These are phyloP conservation scores for Lepidochitona cinerea DNA, from an alignment of 2,888 invertebrate genomes.

Conservation along the genomic window DNA sequence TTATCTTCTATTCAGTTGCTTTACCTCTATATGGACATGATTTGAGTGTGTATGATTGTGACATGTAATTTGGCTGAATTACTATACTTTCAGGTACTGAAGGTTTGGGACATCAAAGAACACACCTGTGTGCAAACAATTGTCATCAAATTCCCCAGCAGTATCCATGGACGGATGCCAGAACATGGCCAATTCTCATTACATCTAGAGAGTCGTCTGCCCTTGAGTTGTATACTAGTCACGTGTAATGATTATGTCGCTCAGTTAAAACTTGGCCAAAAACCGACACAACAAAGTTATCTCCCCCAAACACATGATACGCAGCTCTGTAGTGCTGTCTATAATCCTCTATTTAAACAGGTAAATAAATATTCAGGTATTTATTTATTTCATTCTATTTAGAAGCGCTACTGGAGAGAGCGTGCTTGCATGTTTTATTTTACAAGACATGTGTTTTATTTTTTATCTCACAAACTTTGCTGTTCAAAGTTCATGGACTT, in stretches of 20 bases:
- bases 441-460: too few species aligned
- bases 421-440: too few species aligned
- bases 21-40: too few species aligned
- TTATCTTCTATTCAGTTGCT: too few species aligned
- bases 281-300: slow-evolving; percentile 41
- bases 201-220: slow-evolving; percentile 53
- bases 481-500: too few species aligned
- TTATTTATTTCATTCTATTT: neutral
- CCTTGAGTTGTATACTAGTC: slow-evolving; percentile 59
- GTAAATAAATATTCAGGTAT: slow-evolving; percentile 33
- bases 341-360: slow-evolving; percentile 68
- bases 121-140: slow-evolving; percentile 68
- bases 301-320: slow-evolving; percentile 62
- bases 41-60: too few species aligned
- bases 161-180: slow-evolving; percentile 65
- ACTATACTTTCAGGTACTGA: slow-evolving; percentile 63
- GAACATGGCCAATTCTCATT: slow-evolving; percentile 69
- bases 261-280: slow-evolving; percentile 58
- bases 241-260: slow-evolving; percentile 70
- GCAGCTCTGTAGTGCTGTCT: slow-evolving; percentile 67
- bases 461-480: too few species aligned
- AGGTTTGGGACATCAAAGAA: slow-evolving; percentile 70
- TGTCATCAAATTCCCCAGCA: slow-evolving; percentile 65
- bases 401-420: too few species aligned
- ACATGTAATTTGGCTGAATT: too few species aligned